Percentiles rank a stretch among this genome's conserved stretches.
Conservation (phyloP, 2,113 vertebrate species). For the Phrynosoma platyrhinos region DNA sequence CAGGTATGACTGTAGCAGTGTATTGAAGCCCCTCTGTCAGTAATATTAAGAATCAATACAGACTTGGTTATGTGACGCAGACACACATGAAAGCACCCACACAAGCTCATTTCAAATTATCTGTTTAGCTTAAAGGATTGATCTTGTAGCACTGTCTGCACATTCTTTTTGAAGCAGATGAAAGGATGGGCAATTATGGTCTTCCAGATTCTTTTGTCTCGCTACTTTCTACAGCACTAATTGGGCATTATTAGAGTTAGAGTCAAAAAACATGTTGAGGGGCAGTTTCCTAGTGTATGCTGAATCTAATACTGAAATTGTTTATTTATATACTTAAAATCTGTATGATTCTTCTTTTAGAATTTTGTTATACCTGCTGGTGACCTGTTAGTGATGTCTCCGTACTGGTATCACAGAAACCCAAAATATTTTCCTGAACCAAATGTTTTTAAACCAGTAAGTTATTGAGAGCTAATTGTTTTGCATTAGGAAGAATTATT, state of each 20-base stretch:
- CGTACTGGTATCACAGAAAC: conserved; percentile 86
- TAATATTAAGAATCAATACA: not conserved
- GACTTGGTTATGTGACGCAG: not conserved
- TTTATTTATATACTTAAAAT: conserved; percentile 4
- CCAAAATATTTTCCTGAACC: conserved; percentile 86
- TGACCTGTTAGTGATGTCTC: conserved; percentile 85
- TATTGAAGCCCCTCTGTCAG: not conserved
- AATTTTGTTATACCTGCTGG: conserved; percentile 82
- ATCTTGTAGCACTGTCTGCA: not conserved
- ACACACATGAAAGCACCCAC: not conserved
- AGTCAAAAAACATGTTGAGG: not conserved
- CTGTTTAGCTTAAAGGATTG: conserved; percentile 4
- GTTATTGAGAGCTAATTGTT: conserved; percentile 47
- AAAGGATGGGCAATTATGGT: not conserved
- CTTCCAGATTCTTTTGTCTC: not conserved
- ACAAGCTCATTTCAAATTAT: not conserved
- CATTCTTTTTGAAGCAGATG: conserved; percentile 9
- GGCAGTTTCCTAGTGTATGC: no score
- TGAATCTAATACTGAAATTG: not conserved
- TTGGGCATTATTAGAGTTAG: not conserved
- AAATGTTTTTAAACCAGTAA: conserved; percentile 83
- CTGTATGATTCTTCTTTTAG: conserved; percentile 71
- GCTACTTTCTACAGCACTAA: not conserved
- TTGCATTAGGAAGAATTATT: conserved; percentile 13
- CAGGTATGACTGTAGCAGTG: conserved; percentile 65